A percentile compares a stretch with the other conserved stretches of the same genome.
These are phyloP conservation scores for Drosophila arizonae DNA, from an alignment of 1,140 invertebrate species.

Conservation along the genomic window DNA sequence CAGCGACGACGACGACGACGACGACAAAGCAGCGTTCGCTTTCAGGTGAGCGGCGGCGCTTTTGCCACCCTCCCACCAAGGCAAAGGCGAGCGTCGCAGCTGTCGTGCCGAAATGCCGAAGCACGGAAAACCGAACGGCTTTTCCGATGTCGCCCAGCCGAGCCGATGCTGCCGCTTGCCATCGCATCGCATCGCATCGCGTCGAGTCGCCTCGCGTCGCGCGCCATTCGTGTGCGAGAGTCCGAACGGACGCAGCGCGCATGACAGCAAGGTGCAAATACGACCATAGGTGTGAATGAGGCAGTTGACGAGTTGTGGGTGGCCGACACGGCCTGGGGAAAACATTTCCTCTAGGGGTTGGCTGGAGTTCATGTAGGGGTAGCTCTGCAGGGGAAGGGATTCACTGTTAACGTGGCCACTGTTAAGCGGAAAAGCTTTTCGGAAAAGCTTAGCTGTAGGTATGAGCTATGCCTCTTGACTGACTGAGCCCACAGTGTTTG, in stretches of 20 bases:
- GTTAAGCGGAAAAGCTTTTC: constrained; percentile 30
- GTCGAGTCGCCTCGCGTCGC: not conserved
- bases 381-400: constrained; percentile 10
- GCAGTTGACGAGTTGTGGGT: constrained; percentile 35
- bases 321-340: constrained; percentile 12
- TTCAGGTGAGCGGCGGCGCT: constrained; percentile 64
- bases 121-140: constrained; percentile 49
- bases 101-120: constrained; percentile 55
- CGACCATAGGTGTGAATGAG: constrained; percentile 55
- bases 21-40: constrained; percentile 43
- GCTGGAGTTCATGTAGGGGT: constrained; percentile 58
- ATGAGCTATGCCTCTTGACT: not conserved
- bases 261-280: constrained; percentile 74
- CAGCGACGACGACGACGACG: constrained; percentile 14
- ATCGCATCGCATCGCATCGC: not conserved
- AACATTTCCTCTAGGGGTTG: constrained; percentile 16
- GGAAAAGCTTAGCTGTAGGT: constrained; percentile 12
- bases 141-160: constrained; percentile 30
- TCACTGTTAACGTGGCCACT: constrained; percentile 9
- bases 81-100: constrained; percentile 9
- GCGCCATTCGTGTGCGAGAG: constrained; percentile 36
- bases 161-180: constrained; percentile 27
- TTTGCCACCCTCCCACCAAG: constrained; percentile 52
- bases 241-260: constrained; percentile 69
- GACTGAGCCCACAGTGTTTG: not conserved